Conservation (phyloP, 64 coral and sea anemone species). For the Anthopleura sola region DNA sequence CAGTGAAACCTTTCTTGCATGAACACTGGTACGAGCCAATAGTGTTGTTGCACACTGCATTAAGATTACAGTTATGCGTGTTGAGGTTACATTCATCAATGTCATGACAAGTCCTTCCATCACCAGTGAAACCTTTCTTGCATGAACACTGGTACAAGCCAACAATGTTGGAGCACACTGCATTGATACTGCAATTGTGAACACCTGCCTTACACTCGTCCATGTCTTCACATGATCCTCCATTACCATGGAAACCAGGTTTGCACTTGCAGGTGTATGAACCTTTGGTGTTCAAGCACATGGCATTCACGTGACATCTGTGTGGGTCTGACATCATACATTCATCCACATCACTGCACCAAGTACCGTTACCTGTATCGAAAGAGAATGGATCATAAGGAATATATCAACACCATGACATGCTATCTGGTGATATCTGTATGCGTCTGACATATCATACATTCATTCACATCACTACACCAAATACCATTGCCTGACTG, state of each 20-base stretch:
- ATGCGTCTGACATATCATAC: background rate
- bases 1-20: too few relatives aligned
- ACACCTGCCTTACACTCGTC: background rate
- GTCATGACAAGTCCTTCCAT: too few relatives aligned
- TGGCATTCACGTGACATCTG: background rate
- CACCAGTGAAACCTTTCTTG: too few relatives aligned
- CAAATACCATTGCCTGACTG: background rate
- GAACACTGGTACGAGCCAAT: too few relatives aligned
- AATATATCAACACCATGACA: too few relatives aligned
- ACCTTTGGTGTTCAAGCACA: background rate
- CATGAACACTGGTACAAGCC: slow-evolving; percentile 13
- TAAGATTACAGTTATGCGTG: background rate
- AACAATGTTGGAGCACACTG: background rate
- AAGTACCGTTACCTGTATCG: background rate
- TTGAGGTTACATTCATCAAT: too few relatives aligned
- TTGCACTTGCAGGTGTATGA: background rate
- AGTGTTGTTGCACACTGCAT: slow-evolving; percentile 14
- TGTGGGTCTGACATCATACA: background rate
- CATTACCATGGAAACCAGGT: slow-evolving; percentile 16
- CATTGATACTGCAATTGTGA: slow-evolving; percentile 19
- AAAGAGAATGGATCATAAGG: too few relatives aligned
- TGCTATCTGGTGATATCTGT: too few relatives aligned
- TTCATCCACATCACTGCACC: background rate
- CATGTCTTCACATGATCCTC: background rate
- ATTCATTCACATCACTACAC: slow-evolving; percentile 39